These are phyloP conservation scores for Euura lappo DNA, from an alignment of 1,140 invertebrate genomes.

Conservation along the genomic window DNA sequence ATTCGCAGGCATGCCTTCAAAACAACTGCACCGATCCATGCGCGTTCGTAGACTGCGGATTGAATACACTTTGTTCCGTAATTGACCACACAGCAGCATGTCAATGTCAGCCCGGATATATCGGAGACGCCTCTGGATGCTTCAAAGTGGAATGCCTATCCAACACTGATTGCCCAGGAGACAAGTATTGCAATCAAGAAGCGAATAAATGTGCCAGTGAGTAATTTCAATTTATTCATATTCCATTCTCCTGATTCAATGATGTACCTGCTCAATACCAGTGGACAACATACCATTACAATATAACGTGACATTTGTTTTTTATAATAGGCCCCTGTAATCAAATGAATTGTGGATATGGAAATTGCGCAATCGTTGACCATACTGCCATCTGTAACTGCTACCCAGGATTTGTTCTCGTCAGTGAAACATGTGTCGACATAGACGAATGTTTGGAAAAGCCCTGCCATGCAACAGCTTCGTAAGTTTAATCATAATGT, in stretches of 20 bases:
- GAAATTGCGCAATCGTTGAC: slow-evolving; percentile 71
- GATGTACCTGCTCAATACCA: background rate
- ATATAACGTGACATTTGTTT: slow-evolving; percentile 18
- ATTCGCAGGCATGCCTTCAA: slow-evolving; percentile 73
- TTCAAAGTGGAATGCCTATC: slow-evolving; percentile 84
- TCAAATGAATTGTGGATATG: slow-evolving; percentile 74
- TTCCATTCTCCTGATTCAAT: background rate
- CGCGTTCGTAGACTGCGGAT: slow-evolving; percentile 69
- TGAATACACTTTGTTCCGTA: slow-evolving; percentile 75
- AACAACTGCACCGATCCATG: slow-evolving; percentile 82
- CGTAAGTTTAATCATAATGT: slow-evolving; percentile 52
- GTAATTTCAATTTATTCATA: slow-evolving; percentile 27
- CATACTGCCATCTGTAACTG: slow-evolving; percentile 79
- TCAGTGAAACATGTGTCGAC: slow-evolving; percentile 76
- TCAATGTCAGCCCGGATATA: slow-evolving; percentile 76
- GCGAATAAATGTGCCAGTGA: slow-evolving; percentile 80
- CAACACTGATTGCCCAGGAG: slow-evolving; percentile 75
- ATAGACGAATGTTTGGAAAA: slow-evolving; percentile 79
- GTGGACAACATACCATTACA: too few species aligned
- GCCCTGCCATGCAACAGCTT: slow-evolving; percentile 80
- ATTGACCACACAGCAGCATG: slow-evolving; percentile 74
- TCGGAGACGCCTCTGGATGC: slow-evolving; percentile 83
- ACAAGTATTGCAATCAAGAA: slow-evolving; percentile 76
- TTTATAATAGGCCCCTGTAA: slow-evolving; percentile 75
- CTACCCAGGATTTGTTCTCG: slow-evolving; percentile 72